Conservation (phyloP, 1,140 invertebrate genomes). For the Sipha flava region DNA sequence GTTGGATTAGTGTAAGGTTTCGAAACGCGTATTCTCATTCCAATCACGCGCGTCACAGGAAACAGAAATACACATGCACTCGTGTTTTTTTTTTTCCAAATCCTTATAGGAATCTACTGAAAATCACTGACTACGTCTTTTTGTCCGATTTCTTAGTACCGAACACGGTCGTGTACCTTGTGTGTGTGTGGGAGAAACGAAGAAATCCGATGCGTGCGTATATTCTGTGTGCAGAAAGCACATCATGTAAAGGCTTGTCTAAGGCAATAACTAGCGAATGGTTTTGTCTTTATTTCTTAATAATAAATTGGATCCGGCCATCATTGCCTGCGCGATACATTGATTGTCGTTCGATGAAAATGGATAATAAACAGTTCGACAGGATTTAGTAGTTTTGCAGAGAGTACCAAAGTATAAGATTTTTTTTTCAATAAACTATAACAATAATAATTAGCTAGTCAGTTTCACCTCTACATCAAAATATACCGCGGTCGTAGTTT, state of each 20-base stretch:
- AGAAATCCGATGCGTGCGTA: not conserved
- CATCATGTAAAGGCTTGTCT: not conserved
- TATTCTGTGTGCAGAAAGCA: not conserved
- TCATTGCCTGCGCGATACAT: too few relatives aligned
- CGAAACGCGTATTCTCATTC: not conserved
- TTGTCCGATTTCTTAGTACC: not conserved
- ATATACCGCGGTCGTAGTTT: too few relatives aligned
- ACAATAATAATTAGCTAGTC: too few relatives aligned
- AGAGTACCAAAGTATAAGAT: too few relatives aligned
- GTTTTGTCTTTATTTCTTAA: too few relatives aligned
- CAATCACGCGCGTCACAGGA: conserved; percentile 20
- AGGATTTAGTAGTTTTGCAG: too few relatives aligned
- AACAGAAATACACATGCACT: not conserved
- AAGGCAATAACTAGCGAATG: too few relatives aligned
- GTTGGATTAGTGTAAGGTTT: not conserved
- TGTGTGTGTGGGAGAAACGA: not conserved
- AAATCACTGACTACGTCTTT: not conserved
- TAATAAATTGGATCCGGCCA: too few relatives aligned
- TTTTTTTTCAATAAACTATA: too few relatives aligned
- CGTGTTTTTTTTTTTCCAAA: not conserved
- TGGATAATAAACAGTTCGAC: too few relatives aligned
- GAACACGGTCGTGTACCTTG: not conserved
- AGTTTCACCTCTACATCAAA: too few relatives aligned
- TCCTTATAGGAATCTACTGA: not conserved
- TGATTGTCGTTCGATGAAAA: too few relatives aligned